Percentiles rank a stretch among this genome's conserved stretches.
These are phyloP conservation scores for Sceloporus undulatus DNA, from an alignment of 2,113 vertebrate species.

Conservation along the genomic window DNA sequence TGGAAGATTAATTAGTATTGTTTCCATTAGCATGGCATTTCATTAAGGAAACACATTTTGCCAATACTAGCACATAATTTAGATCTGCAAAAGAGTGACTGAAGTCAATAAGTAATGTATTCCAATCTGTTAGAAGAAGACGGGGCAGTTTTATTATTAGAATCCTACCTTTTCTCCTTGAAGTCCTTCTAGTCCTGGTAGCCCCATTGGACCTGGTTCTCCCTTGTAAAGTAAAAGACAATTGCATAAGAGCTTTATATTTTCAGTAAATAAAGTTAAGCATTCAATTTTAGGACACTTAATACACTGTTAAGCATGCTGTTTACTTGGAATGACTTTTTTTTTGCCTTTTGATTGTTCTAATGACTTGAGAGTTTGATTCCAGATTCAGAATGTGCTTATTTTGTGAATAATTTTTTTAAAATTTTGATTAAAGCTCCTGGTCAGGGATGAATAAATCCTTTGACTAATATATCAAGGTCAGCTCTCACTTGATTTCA, in stretches of 20 bases:
- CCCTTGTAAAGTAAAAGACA: conserved; percentile 82
- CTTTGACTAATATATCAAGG: conserved; percentile 20
- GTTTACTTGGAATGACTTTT: conserved; percentile 37
- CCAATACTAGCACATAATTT: not conserved
- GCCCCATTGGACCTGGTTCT: conserved; percentile 92
- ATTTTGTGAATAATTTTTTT: conserved; percentile 39
- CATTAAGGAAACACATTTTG: not conserved
- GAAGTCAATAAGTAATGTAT: not conserved
- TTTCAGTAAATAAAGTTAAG: conserved; percentile 27
- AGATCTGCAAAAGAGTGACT: not conserved
- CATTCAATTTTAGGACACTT: conserved; percentile 1
- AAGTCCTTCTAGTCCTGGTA: conserved; percentile 95
- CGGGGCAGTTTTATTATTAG: not conserved
- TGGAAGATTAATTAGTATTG: not conserved
- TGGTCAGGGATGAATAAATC: conserved; percentile 28
- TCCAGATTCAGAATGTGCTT: conserved; percentile 7
- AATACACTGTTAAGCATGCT: conserved; percentile 27
- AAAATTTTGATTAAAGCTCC: conserved; percentile 43
- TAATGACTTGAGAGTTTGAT: conserved; percentile 40
- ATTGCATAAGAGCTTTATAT: conserved; percentile 45
- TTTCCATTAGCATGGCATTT: not conserved
- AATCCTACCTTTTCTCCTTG: conserved; percentile 91
- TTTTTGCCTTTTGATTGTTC: not conserved
- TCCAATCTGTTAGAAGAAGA: not conserved
- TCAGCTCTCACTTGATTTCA: conserved; percentile 41